Evolutionary conservation across 2,797 vertebrate species (phyloP), one percentile per base, ranked within the genome.

Genomic region (Lagocephalus sceleratus): DNA sequence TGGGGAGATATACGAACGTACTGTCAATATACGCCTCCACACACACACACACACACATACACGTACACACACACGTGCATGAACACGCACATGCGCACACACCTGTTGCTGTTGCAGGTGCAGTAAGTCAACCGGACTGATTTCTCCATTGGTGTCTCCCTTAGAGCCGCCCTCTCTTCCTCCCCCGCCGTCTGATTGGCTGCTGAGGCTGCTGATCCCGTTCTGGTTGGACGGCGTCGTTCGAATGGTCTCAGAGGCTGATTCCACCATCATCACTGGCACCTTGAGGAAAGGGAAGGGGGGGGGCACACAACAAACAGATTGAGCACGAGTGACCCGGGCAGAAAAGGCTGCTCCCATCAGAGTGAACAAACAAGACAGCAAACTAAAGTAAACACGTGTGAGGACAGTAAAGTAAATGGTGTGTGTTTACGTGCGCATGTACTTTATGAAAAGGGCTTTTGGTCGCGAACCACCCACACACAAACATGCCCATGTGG

Each of bases 191-290:
- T 97, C 96, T 2, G 93, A 92, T 82, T 95, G 96, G 81, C 94
- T 95, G 67, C 91, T 94, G 79, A 98, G 92, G 87, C 94, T 95
- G 92, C 96, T 94, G 85, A 98, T 94, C 82, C 96, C 96, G 73
- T 98, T 99, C 84, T 98, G 96, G 85, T 91, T 87, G 63, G 94
- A 93, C 63, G 96, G 92, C 76, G 94, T 92, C 51, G 96, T 97
- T 79, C 96, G 94, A 92, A 98, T 98, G 89, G 95, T 95, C 94
- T 99, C 96, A 68, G 95, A 98, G 87, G 96, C 96, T 23, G 96
- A 99, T 93, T 99, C 96, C 91, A 98, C 96, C 96, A 99, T 99
- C 96, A 99, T 99, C 96, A 95, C 96, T 91, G 90, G 88, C 89
- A 92, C 91, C 91, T 92, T 29, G 50, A 63, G 51, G 38, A 50